These are phyloP conservation scores for Meiosimyza decipiens DNA, from an alignment of 2,888 invertebrate genomes.

Conservation along the genomic window DNA sequence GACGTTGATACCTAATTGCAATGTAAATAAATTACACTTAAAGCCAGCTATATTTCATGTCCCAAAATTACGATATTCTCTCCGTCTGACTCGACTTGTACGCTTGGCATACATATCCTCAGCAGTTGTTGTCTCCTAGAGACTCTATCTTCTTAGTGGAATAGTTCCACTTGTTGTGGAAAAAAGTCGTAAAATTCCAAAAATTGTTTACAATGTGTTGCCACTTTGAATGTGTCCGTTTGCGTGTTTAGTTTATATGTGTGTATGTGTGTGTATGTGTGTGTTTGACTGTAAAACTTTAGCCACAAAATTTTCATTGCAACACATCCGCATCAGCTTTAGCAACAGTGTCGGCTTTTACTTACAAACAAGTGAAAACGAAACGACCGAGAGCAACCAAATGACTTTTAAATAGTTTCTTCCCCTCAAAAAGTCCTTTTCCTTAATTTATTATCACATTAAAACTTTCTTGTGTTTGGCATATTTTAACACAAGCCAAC, in stretches of 20 bases:
- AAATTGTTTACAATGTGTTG: slow-evolving; percentile 3
- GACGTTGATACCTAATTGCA: slow-evolving; percentile 63
- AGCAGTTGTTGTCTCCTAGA: no score
- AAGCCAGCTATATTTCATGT: slow-evolving; percentile 20
- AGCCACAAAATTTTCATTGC: slow-evolving; percentile 16
- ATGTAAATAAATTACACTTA: slow-evolving; percentile 60
- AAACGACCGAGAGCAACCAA: neutral
- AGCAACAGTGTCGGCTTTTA: neutral
- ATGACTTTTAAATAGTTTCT: slow-evolving; percentile 55
- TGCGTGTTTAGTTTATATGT: slow-evolving; percentile 10
- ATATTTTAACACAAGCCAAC: slow-evolving; percentile 16
- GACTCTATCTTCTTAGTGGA: no score
- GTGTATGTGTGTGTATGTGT: neutral
- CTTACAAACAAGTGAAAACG: neutral
- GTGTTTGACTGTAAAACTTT: neutral
- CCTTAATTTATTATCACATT: slow-evolving; percentile 59
- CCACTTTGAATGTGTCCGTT: no score
- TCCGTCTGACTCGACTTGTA: no score
- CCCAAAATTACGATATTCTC: no score
- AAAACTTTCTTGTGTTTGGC: slow-evolving; percentile 46
- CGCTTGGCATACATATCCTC: no score
- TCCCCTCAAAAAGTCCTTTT: slow-evolving; percentile 14
- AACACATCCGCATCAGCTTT: neutral
- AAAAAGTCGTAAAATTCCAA: slow-evolving; percentile 20
- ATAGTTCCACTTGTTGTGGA: neutral